Evolutionary conservation across 2,113 vertebrate species (phyloP), one percentile per base, ranked within the genome.

Genomic region (Ovis canadensis): DNA sequence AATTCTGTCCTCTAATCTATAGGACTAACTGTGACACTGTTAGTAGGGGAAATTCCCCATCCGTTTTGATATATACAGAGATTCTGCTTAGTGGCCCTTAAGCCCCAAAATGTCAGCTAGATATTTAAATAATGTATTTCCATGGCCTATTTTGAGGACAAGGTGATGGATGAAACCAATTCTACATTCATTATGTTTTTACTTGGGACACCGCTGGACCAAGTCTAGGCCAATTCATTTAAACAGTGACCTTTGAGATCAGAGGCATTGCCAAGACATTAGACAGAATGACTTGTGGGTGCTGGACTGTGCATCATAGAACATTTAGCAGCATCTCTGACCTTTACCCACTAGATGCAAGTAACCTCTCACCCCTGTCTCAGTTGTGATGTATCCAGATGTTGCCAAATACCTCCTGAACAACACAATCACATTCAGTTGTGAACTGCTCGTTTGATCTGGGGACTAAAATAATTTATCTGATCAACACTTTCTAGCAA

Each of bases 281-380:
- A 45, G 15, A 43, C 15, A 36, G 36, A 67, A 74, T 14, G 40
- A 83, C 43, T 62, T 91, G 29, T 36, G 14, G 57, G 1, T 9
- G 2, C 6, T 62, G 12, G 31, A 40, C 36, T 62, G 7, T 12
- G 33, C 3, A 31, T 36, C 12, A 14, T 0, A 10, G 54, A 5
- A n/a, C 4, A 5, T n/a, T 83, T 8, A 78, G 60, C 31, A 90
- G 50, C n/a, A 31, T 60, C 19, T 45, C 45, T 57, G 57, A 33
- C 33, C 45, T 60, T 55, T 64, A 36, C 23, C 48, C 54, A 90
- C 7, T 62, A 52, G 89, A 77, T 33, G 36, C 59, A n/a, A 78
- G 48, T 71, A 36, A 74, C 43, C 21, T 2, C 19, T 6, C 2
- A 23, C 23, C 10, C 14, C 50, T 27, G 14, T 14, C 13, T 23